Evolutionary conservation across 2,888 invertebrate genomes (phyloP), one percentile per base, ranked within the genome.

Genomic region (Criorhina ranunculi): DNA sequence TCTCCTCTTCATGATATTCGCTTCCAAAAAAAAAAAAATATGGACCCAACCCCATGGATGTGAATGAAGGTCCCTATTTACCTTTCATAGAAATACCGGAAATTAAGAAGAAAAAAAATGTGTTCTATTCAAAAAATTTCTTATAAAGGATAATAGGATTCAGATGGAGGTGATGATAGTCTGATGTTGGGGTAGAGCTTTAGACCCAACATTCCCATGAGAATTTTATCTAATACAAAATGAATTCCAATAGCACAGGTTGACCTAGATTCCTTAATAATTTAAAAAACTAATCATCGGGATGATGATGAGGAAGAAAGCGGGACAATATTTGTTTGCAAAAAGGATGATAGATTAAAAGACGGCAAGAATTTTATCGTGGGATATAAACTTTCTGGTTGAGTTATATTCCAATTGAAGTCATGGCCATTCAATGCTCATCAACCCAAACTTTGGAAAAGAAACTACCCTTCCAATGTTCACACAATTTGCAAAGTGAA

Each of bases 71-170:
- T 31, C n/a, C 31, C 0, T 53, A 15, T 49, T 29, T 24, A n/a
- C 7, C 12, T 53, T 53, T 31, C 31, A 29, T 53, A 53, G 42
- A 19, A 46, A 19, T 46, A 19, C 46, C 37, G 24, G 37, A 24
- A 66, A 64, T 8, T 24, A 11, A 24, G 44, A 62, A 31, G 29
- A 17, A 19, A 62, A 44, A 62, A 46, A 51, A 37, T 24, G 17
- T 49, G 33, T 60, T 72, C 53, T 44, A 73, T 64, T 53, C 42
- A 73, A 19, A 53, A 51, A 42, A 35, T 55, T 42, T 29, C 15
- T 12, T 55, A 24, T 24, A 24, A 62, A 64, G 62, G 53, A 64
- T 73, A 35, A 73, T 73, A 44, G 64, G 35, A 75, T 75, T 64
- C 64, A 67, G 53, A 42, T 29, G 24, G 37, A 17, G 55, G n/a